Conservation (phyloP, 2,888 invertebrate genomes). For the Ennomos erosarius region DNA sequence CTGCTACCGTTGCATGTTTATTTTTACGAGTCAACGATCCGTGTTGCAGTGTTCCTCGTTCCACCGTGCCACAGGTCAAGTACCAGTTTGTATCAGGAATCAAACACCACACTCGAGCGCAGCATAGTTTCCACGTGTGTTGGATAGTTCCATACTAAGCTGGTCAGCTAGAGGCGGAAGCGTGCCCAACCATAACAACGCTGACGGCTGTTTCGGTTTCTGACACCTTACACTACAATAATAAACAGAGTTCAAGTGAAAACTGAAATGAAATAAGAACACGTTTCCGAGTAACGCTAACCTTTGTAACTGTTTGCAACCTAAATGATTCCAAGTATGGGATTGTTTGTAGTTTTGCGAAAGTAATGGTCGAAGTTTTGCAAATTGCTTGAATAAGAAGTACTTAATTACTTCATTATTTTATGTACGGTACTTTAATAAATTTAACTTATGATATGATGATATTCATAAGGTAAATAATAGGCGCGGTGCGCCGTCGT, state of each 20-base stretch:
- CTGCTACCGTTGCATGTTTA: slow-evolving; percentile 63
- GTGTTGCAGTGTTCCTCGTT: slow-evolving; percentile 58
- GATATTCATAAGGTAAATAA: slow-evolving; percentile 4
- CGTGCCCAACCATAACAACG: slow-evolving; percentile 75
- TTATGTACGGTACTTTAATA: not conserved
- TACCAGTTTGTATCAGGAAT: slow-evolving; percentile 9
- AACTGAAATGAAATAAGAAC: slow-evolving; percentile 70
- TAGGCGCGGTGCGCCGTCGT: too few relatives aligned
- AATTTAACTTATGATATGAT: slow-evolving; percentile 1
- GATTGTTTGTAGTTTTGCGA: slow-evolving; percentile 8
- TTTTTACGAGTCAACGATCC: slow-evolving; percentile 67
- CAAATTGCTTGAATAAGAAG: not conserved
- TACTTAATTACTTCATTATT: too few relatives aligned
- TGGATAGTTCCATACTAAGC: slow-evolving; percentile 8
- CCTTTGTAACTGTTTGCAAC: slow-evolving; percentile 32
- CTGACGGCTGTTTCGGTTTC: slow-evolving; percentile 70
- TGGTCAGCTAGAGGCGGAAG: slow-evolving; percentile 68
- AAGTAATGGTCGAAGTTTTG: not conserved
- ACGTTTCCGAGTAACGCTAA: slow-evolving; percentile 53
- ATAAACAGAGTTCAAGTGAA: slow-evolving; percentile 74
- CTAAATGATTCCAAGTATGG: slow-evolving; percentile 15
- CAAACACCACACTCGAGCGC: slow-evolving; percentile 18
- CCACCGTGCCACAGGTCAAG: slow-evolving; percentile 33
- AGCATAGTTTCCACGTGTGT: slow-evolving; percentile 30
- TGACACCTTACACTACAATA: slow-evolving; percentile 74